Conservation (phyloP, 2,113 vertebrate species). For the Alosa alosa region DNA sequence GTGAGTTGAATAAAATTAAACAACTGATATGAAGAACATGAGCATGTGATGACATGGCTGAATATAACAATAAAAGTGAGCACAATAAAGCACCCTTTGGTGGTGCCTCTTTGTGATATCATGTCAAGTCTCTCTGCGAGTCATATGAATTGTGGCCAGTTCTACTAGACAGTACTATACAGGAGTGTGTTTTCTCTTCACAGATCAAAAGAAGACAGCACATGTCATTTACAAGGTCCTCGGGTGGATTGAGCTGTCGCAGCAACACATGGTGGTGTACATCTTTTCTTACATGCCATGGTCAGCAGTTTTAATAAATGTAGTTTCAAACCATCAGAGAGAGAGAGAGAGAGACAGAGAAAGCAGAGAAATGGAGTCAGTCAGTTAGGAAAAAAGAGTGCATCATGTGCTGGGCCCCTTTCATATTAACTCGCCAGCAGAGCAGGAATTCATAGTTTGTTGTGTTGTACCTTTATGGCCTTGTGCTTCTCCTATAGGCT, state of each 20-base stretch:
- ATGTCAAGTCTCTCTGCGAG: neutral
- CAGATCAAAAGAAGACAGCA: neutral
- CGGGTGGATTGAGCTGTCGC: neutral
- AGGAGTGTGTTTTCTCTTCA: neutral
- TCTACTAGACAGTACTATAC: neutral
- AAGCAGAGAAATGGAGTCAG: neutral
- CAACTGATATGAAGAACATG: neutral
- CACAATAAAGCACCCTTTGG: neutral
- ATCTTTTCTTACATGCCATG: neutral
- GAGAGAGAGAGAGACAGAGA: neutral
- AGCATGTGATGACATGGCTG: neutral
- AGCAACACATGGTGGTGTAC: neutral
- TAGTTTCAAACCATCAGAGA: neutral
- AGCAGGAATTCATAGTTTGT: neutral
- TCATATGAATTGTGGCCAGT: neutral
- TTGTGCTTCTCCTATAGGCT: neutral
- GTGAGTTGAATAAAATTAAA: neutral
- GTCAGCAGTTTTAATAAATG: neutral
- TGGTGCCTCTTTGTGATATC: neutral
- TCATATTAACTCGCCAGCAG: neutral
- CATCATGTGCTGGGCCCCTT: neutral
- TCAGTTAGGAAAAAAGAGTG: neutral
- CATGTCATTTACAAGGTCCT: neutral
- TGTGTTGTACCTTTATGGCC: neutral
- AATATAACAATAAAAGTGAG: neutral